These are phyloP conservation scores for Syngnathoides biaculeatus DNA, from an alignment of 2,113 vertebrate species.

Conservation along the genomic window DNA sequence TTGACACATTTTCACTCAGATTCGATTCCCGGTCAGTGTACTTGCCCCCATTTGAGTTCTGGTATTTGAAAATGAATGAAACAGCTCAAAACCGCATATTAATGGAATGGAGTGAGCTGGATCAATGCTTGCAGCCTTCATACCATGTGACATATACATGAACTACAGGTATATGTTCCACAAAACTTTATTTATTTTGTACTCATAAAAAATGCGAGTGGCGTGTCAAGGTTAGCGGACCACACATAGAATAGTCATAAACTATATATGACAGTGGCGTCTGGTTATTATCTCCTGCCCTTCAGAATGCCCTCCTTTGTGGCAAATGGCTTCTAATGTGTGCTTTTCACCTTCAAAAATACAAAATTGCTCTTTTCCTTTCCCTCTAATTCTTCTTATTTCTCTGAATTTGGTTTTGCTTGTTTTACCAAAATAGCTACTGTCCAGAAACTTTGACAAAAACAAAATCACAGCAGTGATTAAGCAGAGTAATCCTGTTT, in stretches of 20 bases:
- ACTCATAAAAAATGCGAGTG: not conserved
- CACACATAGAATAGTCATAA: constrained; percentile 28
- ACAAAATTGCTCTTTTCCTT: constrained; percentile 2
- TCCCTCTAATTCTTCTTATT: not conserved
- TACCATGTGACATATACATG: not conserved
- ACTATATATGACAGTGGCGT: constrained; percentile 34
- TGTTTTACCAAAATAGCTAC: not conserved
- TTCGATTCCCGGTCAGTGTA: too few species aligned
- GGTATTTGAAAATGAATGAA: not conserved
- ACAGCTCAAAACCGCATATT: not conserved
- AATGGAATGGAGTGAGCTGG: not conserved
- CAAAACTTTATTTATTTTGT: not conserved
- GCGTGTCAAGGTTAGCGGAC: constrained; percentile 38
- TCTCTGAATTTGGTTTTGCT: not conserved
- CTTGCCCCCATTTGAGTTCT: not conserved
- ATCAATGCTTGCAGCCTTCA: constrained; percentile 6
- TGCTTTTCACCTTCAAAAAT: constrained; percentile 11
- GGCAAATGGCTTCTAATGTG: constrained; percentile 19
- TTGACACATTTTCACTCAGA: too few species aligned
- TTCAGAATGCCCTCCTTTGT: constrained; percentile 31
- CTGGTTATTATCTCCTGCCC: constrained; percentile 46
- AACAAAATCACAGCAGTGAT: constrained; percentile 43
- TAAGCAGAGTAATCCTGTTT: constrained; percentile 47
- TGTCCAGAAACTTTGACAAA: constrained; percentile 22
- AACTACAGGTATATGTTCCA: not conserved